Evolutionary conservation across 1,140 invertebrate species (phyloP), one percentile per base, ranked within the genome.

Genomic region (Temnothorax nylanderi): DNA sequence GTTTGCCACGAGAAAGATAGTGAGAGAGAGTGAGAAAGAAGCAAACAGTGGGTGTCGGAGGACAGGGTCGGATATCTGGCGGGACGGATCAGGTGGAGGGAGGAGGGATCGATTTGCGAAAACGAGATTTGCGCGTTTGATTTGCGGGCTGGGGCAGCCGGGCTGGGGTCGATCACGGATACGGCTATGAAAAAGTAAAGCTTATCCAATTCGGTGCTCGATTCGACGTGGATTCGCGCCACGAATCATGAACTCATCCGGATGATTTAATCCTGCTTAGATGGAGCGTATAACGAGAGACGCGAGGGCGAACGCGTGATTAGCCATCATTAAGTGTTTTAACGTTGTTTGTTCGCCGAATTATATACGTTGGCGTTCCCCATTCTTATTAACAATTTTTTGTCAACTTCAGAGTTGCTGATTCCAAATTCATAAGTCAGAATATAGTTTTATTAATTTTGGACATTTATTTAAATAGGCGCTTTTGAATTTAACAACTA

Each of bases 61-160:
- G 71, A 58, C 11, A n/a, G 58, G 58, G 44, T 84, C 80, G 69
- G 41, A 75, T 84, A 74, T 82, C 67, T 44, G n/a, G 26, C n/a
- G 41, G 67, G 58, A 32, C 34, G 44, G 75, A 56, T 21, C 6
- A 32, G 7, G 2, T 47, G 4, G 7, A 1, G 74, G 13, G 49
- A 32, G 21, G 49, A 16, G 49, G 16, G 51, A 51, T 56, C 41
- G 87, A 88, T 91, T 91, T 91, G 87, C 56, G 69, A 85, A 90
- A 91, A 90, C 77, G 84, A 85, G 87, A 85, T 90, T 91, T 87
- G 85, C 87, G 62, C 71, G 87, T 85, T 88, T 85, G 87, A 90
- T 91, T 91, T 80, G 80, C 84, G 65, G 71, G 58, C 34, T 69
- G 51, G 85, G 78, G 26, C n/a, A 18, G 67, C 62, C 65, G 54